phyloP scores from a whole-genome alignment of 2,888 invertebrate genomes.

The Pollenia labialis region DNA sequence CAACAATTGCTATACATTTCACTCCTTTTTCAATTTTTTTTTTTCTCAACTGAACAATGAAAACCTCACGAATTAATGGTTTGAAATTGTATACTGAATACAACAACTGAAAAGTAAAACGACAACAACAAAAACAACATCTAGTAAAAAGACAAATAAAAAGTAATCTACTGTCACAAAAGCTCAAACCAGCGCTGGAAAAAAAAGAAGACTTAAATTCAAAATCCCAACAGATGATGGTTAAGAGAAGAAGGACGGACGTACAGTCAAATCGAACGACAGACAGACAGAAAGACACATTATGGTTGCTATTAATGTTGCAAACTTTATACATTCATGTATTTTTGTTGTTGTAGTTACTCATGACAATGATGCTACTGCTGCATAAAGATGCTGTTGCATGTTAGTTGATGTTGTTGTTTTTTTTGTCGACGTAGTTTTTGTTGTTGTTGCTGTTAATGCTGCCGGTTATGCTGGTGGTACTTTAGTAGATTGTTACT shows the following conservation, averaged over 20 bases:
- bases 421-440: conserved; percentile 20
- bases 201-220: neutral
- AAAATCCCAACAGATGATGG: conserved; percentile 53
- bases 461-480: conserved; percentile 56
- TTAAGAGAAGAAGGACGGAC: conserved; percentile 10
- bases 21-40: conserved; percentile 10
- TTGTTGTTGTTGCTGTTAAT: conserved; percentile 39
- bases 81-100: conserved; percentile 57
- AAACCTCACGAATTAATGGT: conserved; percentile 71
- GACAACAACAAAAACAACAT: neutral
- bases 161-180: conserved; percentile 63
- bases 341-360: conserved; percentile 32
- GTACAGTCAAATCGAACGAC: neutral
- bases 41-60: conserved; percentile 42
- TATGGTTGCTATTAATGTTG: conserved; percentile 61
- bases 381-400: conserved; percentile 37
- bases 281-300: conserved; percentile 34
- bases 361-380: conserved; percentile 53
- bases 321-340: conserved; percentile 45
- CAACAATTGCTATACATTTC: conserved; percentile 36
- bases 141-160: conserved; percentile 40
- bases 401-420: conserved; percentile 27
- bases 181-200: conserved; percentile 22
- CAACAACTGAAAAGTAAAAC: conserved; percentile 44
- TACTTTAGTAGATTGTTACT: conserved; percentile 49